Conservation (phyloP, 2,888 invertebrate species). For the Morinoia aosen region DNA sequence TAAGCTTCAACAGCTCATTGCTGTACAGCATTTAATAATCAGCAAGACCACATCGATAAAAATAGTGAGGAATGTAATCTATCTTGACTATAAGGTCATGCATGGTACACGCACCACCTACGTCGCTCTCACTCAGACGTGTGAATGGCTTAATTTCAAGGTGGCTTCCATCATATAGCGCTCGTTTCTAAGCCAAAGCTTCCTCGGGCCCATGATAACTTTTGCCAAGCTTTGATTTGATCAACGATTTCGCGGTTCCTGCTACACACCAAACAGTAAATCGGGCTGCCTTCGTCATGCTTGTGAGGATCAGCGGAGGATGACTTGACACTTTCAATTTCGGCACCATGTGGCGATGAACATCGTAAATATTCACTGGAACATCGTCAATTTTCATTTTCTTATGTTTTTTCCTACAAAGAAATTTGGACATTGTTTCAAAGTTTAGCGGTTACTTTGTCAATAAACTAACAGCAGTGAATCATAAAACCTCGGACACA, state of each 20-base stretch:
- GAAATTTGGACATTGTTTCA: neutral
- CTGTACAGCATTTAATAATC: neutral
- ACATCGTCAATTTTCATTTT: neutral
- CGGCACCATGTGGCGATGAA: neutral
- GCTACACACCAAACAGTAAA: neutral
- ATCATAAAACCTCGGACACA: neutral
- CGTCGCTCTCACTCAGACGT: neutral
- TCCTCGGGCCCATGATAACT: neutral
- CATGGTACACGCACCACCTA: neutral
- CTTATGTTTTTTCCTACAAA: neutral
- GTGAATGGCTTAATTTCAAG: neutral
- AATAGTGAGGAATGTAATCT: neutral
- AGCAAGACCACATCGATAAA: neutral
- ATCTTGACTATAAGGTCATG: neutral
- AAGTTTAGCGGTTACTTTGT: neutral
- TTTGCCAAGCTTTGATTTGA: neutral
- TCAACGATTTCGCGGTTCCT: neutral
- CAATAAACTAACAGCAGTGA: neutral
- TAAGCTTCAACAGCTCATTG: neutral
- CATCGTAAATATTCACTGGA: neutral
- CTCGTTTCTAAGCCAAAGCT: neutral
- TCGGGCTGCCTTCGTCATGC: neutral
- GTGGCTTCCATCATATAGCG: neutral
- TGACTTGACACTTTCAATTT: neutral
- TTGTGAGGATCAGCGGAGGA: neutral